A percentile compares a stretch with the other conserved stretches of the same genome.
Conservation (phyloP, 2,113 vertebrate species). For the Oreochromis spilurus region DNA sequence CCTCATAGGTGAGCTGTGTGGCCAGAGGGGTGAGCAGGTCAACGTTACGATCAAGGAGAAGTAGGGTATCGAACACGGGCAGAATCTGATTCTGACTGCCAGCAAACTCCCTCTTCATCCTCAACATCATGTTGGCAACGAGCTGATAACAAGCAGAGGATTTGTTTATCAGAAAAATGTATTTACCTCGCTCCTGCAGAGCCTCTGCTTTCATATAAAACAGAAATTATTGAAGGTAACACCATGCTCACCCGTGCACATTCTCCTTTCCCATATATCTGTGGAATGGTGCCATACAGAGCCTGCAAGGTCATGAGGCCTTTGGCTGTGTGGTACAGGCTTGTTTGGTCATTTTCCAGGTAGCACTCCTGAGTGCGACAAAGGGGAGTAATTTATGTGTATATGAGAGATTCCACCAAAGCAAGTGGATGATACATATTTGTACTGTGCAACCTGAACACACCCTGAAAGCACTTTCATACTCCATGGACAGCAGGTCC, state of each 20-base stretch:
- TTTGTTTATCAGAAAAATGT: background rate
- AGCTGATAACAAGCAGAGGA: slow-evolving; percentile 72
- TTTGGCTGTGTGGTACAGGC: slow-evolving; percentile 93
- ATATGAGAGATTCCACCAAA: background rate
- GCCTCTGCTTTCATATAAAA: background rate
- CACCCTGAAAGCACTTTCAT: slow-evolving; percentile 91
- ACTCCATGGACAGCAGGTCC: slow-evolving; percentile 97
- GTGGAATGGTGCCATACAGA: slow-evolving; percentile 93
- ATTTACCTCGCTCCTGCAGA: background rate
- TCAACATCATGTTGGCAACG: slow-evolving; percentile 98
- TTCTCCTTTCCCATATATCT: slow-evolving; percentile 96
- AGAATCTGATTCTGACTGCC: slow-evolving; percentile 90
- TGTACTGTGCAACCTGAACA: background rate
- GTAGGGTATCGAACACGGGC: slow-evolving; percentile 89
- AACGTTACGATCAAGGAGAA: slow-evolving; percentile 91
- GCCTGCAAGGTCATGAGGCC: slow-evolving; percentile 95
- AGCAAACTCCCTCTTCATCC: slow-evolving; percentile 96
- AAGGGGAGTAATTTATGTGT: background rate
- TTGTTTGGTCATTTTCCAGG: slow-evolving; percentile 95
- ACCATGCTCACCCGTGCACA: slow-evolving; percentile 84
- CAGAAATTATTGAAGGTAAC: background rate
- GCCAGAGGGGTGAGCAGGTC: slow-evolving; percentile 91
- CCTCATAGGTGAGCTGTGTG: slow-evolving; percentile 95
- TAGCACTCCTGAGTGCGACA: slow-evolving; percentile 84
- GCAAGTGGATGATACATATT: background rate